phyloP scores from a whole-genome alignment of 2,113 vertebrate species.

The Turnix velox region DNA sequence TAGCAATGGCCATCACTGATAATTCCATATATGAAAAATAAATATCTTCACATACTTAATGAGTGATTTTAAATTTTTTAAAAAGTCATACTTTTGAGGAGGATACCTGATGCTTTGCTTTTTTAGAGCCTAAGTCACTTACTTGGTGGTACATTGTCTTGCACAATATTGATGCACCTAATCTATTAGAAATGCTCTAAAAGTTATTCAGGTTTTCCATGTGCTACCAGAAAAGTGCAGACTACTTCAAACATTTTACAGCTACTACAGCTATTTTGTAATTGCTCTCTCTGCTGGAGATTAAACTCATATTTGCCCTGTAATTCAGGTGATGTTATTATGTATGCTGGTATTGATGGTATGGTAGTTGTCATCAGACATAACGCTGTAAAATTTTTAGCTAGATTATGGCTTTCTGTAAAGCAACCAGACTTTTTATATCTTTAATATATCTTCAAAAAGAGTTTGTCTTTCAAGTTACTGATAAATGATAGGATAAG shows the following conservation, averaged over 20 bases:
- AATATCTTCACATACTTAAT: not conserved
- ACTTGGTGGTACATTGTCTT: not conserved
- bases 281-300: not conserved
- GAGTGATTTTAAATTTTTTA: not conserved
- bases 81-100: not conserved
- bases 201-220: not conserved
- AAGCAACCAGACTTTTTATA: not conserved
- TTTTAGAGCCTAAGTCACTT: not conserved
- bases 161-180: not conserved
- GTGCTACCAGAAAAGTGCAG: not conserved
- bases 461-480: not conserved
- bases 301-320: not conserved
- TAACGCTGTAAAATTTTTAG: not conserved
- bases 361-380: not conserved
- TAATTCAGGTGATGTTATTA: not conserved
- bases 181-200: not conserved
- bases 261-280: not conserved
- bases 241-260: not conserved
- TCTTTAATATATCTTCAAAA: too few species aligned
- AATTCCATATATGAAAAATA: not conserved
- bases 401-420: not conserved
- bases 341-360: not conserved
- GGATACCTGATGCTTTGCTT: accelerated
- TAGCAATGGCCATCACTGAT: not conserved
- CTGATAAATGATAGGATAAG: not conserved